Percentiles rank a stretch among this genome's conserved stretches.
Evolutionary conservation across 2,797 vertebrate species (phyloP).

Genomic region (Acrocephalus scirpaceus): DNA sequence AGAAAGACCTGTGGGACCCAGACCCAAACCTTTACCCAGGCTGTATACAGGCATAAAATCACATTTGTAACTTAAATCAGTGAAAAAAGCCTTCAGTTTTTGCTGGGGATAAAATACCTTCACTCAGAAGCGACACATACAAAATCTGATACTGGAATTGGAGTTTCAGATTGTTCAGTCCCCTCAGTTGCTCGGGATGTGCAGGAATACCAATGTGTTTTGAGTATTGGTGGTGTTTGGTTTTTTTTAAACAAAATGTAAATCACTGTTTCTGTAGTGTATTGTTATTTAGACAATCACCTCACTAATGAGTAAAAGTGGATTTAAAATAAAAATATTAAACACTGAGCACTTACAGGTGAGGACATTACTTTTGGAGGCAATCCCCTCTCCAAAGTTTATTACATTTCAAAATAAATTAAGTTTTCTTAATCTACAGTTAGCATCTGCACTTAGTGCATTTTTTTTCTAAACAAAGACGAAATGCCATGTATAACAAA

Average conservation of each 20-base stretch:
- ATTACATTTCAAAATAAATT: conserved; percentile 2
- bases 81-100: background rate
- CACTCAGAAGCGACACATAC: background rate
- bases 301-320: background rate
- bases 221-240: background rate
- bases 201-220: background rate
- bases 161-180: background rate
- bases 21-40: background rate
- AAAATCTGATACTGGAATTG: background rate
- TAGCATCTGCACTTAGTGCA: background rate
- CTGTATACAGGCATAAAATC: background rate
- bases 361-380: background rate
- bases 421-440: background rate
- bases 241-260: background rate
- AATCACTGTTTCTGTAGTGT: background rate
- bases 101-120: background rate
- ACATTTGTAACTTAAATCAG: background rate
- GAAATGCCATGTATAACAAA: background rate
- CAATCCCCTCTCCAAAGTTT: background rate
- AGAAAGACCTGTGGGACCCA: background rate
- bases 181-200: background rate
- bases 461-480: background rate
- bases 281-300: background rate
- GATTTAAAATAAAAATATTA: background rate
- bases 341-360: background rate